phyloP scores from a whole-genome alignment of 2,113 vertebrate species.

The Mesocricetus auratus region DNA sequence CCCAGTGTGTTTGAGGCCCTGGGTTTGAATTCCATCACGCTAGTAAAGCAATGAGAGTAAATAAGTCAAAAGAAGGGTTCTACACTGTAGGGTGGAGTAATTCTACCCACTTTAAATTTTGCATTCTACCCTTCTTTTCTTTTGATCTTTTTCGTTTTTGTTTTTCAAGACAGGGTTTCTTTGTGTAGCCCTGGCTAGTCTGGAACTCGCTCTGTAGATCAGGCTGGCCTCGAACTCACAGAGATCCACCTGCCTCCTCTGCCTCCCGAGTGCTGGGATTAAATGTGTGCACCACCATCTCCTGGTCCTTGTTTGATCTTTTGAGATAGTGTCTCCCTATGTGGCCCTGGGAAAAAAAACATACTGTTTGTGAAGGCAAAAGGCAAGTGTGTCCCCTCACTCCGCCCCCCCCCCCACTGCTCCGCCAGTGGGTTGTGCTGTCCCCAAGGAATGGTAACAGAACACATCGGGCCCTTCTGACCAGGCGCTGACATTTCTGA shows the following conservation, averaged over 20 bases:
- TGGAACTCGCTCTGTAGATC: background rate
- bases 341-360: constrained; percentile 50
- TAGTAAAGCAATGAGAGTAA: background rate
- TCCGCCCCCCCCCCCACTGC: no score
- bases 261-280: background rate
- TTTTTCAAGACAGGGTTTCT: background rate
- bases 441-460: background rate
- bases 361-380: background rate
- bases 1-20: background rate
- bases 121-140: background rate
- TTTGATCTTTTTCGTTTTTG: background rate
- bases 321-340: background rate
- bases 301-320: background rate
- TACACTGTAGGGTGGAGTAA: background rate
- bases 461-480: background rate
- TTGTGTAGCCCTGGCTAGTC: background rate
- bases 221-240: background rate
- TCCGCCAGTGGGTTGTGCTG: background rate
- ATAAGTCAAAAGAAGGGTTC: background rate
- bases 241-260: background rate
- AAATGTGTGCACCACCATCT: background rate
- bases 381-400: constrained; percentile 8
- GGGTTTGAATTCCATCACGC: background rate
- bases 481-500: constrained; percentile 68
- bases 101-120: background rate